These are phyloP conservation scores for Garra rufa DNA, from an alignment of 2,113 vertebrate genomes.

Conservation along the genomic window DNA sequence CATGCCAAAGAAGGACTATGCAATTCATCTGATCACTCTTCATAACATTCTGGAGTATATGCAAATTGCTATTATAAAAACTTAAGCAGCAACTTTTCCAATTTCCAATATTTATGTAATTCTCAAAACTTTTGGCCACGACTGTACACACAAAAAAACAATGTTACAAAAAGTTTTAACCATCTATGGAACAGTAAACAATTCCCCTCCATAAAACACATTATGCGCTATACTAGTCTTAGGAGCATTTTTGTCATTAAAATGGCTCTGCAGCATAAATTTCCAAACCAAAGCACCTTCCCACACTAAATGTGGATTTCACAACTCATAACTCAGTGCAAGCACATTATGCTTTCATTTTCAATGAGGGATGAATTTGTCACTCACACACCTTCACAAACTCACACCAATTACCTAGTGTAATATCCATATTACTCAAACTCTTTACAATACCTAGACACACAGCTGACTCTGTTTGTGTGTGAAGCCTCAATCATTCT, in stretches of 20 bases:
- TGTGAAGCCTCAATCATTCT: neutral
- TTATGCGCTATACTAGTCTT: neutral
- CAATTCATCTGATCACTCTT: no score
- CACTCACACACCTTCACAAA: neutral
- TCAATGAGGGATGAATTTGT: neutral
- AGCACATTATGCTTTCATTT: neutral
- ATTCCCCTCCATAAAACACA: neutral
- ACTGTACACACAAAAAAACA: neutral
- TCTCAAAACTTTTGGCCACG: no score
- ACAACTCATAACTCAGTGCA: neutral
- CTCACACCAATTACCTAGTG: neutral
- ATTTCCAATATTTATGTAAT: no score
- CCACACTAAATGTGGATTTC: neutral
- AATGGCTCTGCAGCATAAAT: neutral
- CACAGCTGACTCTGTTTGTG: neutral
- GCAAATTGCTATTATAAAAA: no score
- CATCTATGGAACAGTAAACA: neutral
- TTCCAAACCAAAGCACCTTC: neutral
- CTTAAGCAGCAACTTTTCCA: no score
- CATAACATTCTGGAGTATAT: no score
- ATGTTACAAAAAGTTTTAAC: neutral
- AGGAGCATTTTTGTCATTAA: neutral
- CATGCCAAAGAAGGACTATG: no score
- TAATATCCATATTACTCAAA: neutral
- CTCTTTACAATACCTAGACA: neutral